Evolutionary conservation across 1,140 invertebrate species (phyloP).

Genomic region (Euura lappo): DNA sequence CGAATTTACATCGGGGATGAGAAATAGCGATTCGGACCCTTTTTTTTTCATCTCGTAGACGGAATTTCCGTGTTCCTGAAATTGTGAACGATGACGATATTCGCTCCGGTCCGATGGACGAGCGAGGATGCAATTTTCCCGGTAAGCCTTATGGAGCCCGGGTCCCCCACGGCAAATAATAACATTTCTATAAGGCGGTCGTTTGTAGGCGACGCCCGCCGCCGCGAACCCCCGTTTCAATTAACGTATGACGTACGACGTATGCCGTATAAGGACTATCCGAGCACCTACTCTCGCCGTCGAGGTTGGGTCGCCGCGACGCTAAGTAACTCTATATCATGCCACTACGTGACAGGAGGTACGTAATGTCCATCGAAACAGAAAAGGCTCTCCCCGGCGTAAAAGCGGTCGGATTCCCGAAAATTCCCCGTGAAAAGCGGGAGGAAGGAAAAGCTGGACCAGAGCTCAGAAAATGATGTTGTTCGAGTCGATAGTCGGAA

Average conservation of each 20-base stretch:
- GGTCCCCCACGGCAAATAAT: constrained; percentile 51
- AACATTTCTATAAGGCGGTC: constrained; percentile 62
- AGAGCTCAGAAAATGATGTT: no score
- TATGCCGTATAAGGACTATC: constrained; percentile 55
- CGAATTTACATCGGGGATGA: constrained; percentile 26
- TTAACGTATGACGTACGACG: constrained; percentile 64
- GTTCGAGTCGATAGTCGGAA: background rate
- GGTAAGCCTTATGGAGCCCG: constrained; percentile 35
- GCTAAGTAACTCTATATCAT: constrained; percentile 63
- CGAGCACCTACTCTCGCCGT: constrained; percentile 21
- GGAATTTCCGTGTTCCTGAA: no score
- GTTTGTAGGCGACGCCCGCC: constrained; percentile 60
- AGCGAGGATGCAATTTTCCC: background rate
- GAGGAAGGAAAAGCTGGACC: no score
- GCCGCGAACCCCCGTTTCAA: constrained; percentile 58
- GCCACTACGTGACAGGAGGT: constrained; percentile 52
- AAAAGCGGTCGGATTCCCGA: no score
- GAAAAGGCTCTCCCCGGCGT: background rate
- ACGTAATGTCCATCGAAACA: constrained; percentile 7
- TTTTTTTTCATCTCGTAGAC: no score
- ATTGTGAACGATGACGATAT: no score
- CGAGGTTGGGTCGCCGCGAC: background rate
- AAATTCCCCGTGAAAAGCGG: no score
- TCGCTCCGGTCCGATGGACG: no score
- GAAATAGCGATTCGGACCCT: constrained; percentile 3